Percentiles rank a stretch among this genome's conserved stretches.
Conservation (phyloP, 2,797 vertebrate genomes). For the Tragopan temminckii region DNA sequence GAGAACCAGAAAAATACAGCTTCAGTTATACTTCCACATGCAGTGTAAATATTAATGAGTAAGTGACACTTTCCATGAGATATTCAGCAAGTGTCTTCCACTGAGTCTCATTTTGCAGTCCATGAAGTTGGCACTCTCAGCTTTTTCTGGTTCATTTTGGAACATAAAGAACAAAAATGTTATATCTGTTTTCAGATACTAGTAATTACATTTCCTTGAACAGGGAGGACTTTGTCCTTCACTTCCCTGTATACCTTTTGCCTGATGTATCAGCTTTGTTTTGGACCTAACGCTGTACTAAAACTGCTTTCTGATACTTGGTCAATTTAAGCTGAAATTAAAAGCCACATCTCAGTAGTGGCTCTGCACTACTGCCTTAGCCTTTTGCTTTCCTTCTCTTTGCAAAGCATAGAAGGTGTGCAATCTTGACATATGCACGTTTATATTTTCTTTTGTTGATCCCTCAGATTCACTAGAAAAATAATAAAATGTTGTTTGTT, state of each 20-base stretch:
- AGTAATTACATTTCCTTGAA: neutral
- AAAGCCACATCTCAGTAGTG: neutral
- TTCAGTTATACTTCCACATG: neutral
- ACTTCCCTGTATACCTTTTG: neutral
- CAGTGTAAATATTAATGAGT: neutral
- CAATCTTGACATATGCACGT: neutral
- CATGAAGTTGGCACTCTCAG: neutral
- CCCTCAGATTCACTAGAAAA: neutral
- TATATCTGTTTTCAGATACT: neutral
- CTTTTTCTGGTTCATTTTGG: constrained; percentile 1
- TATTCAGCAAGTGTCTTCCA: neutral
- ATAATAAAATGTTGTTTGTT: neutral
- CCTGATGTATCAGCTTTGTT: constrained; percentile 16
- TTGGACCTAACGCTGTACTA: neutral
- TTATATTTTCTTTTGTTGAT: constrained; percentile 12
- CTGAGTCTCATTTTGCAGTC: neutral
- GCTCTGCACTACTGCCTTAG: neutral
- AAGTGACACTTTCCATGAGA: neutral
- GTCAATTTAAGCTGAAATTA: neutral
- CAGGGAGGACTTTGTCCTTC: neutral
- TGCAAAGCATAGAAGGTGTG: neutral
- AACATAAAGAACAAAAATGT: neutral
- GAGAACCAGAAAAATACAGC: neutral
- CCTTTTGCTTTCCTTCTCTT: neutral
- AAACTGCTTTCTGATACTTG: neutral